phyloP scores from a whole-genome alignment of 2,797 vertebrate species.

The Oreonectes daqikongensis region DNA sequence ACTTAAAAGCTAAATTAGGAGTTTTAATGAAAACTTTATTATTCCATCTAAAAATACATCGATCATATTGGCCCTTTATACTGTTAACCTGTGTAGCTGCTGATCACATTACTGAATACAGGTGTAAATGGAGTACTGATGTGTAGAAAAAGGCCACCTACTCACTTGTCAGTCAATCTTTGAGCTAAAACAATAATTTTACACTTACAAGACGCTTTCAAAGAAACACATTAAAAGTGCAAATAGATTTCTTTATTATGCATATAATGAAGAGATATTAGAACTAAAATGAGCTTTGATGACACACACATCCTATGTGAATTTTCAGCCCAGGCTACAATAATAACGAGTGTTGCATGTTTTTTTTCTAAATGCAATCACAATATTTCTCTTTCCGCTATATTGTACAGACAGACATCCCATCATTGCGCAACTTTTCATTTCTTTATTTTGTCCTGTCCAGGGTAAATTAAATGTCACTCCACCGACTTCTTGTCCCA shows the following conservation, averaged over 20 bases:
- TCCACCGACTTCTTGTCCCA: conserved; percentile 69
- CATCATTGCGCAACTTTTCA: background rate
- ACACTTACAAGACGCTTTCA: background rate
- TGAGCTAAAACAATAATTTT: background rate
- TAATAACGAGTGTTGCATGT: background rate
- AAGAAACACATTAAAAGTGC: background rate
- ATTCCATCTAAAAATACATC: conserved; percentile 29
- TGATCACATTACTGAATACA: background rate
- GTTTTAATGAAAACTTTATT: conserved; percentile 43
- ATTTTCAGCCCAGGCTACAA: too few species aligned
- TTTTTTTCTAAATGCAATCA: conserved; percentile 15
- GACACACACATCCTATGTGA: too few species aligned
- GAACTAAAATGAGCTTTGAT: too few species aligned
- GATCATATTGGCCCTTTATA: conserved; percentile 12
- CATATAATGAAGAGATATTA: too few species aligned
- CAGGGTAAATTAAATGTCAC: conserved; percentile 74
- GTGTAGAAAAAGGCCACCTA: background rate
- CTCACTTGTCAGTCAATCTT: background rate
- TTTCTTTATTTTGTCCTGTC: conserved; percentile 48
- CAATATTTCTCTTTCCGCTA: background rate
- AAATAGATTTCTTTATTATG: background rate
- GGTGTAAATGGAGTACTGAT: background rate
- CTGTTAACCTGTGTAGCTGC: background rate
- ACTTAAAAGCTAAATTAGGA: conserved; percentile 29
- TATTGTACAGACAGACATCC: conserved; percentile 17